Base-by-base conservation (phyloP, 35 echinoderm and acorn worm genomes). In the Nesometra sesokonis region DNA sequence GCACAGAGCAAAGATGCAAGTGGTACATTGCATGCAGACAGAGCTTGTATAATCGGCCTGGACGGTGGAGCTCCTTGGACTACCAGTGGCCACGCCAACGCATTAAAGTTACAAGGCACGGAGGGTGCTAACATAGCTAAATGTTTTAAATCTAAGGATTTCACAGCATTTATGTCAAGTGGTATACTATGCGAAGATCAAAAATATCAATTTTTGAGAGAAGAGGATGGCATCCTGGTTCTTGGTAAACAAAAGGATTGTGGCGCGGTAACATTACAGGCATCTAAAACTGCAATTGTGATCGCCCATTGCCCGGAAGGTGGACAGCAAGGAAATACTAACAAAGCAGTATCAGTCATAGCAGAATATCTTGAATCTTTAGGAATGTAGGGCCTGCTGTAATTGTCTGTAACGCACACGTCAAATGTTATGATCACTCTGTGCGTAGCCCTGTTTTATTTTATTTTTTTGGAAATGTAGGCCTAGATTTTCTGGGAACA, bases 141-240 rank as follows among this genome's bases (percentile, higher is more conserved):
- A 33, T 83, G 57, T 52, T 94, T 94, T 35, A 94, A 94, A 78
- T 17, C 29, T 23, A 79, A 88, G 38, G 88, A 94, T 88, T 90
- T 94, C 34, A 29, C 88, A 32, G 3, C 85, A 0, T 94, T 94
- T 81, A 87, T 88, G 88, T 34, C 85, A 7, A 7, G 29, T n/a
- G 93, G 93, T 32, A 32, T 94, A 35, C 2, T 15, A 5, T 36
- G 33, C 3, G 85, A 88, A 34, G 93, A 89, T 11, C 17, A 33
- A 0, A 94, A 94, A 84, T 94, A 91, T 46, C 93, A 94, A 47
- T 94, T 94, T 77, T 78, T 94, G 67, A 78, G 93, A 31, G 81
- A 91, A 36, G 88, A 91, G 76, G 89, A 94, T 0, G 90, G 91
- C 40, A 7, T 87, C 0, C 4, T 43, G 4, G 88, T 94, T 0